Evolutionary conservation across 2,113 vertebrate species (phyloP).

Genomic region (Dipodomys spectabilis): DNA sequence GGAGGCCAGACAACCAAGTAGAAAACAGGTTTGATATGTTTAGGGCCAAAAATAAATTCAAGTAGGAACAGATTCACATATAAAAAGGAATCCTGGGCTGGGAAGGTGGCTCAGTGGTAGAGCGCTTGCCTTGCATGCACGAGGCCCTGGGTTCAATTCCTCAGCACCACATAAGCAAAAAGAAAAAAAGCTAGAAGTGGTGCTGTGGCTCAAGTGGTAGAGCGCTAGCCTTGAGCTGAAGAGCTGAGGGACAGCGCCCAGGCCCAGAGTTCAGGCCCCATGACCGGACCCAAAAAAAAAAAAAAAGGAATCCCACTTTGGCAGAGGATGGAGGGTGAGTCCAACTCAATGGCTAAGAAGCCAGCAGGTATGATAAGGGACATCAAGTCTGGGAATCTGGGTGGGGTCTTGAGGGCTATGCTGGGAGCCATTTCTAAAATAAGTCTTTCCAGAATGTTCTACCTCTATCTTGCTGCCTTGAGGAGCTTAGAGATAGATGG

Average conservation of each 20-base stretch:
- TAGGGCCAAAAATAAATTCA: neutral
- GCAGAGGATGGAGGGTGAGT: neutral
- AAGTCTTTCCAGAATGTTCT: neutral
- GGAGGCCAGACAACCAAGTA: neutral
- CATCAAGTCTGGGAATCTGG: neutral
- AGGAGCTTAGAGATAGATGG: neutral
- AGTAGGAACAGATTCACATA: neutral
- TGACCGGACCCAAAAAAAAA: too few species aligned
- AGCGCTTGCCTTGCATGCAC: too few species aligned
- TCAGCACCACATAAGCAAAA: too few species aligned
- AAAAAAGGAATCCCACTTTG: too few species aligned
- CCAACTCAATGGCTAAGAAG: too few species aligned
- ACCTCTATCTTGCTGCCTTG: neutral
- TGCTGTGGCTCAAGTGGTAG: too few species aligned
- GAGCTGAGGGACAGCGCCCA: too few species aligned
- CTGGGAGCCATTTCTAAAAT: neutral
- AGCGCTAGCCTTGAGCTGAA: too few species aligned
- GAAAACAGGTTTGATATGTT: neutral
- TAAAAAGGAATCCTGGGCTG: neutral
- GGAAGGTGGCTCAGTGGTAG: too few species aligned
- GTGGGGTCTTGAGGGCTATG: neutral
- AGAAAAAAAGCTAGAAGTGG: too few species aligned
- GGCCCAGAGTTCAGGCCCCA: too few species aligned
- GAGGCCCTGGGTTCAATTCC: too few species aligned
- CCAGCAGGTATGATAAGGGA: neutral